A percentile compares a stretch with the other conserved stretches of the same genome.
Evolutionary conservation across 1,140 invertebrate species (phyloP).

Genomic region (Sminthurinus signatus): DNA sequence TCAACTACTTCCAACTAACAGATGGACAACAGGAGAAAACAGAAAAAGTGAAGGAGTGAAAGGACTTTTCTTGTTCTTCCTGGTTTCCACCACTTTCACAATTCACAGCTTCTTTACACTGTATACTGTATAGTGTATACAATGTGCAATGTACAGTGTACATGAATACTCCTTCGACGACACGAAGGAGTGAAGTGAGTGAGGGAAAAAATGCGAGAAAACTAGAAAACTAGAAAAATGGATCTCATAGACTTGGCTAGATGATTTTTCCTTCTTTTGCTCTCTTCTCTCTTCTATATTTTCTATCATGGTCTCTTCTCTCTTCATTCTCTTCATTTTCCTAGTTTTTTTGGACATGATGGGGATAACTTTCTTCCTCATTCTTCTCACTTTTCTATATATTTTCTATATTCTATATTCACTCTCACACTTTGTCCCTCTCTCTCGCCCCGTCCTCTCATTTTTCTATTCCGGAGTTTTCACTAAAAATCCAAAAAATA

Average conservation of each 20-base stretch:
- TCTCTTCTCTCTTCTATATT: neutral
- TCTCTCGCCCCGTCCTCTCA: no score
- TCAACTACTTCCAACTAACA: neutral
- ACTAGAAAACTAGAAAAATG: neutral
- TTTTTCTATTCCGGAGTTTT: no score
- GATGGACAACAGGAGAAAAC: neutral
- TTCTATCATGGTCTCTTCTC: neutral
- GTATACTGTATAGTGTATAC: neutral
- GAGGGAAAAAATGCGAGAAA: neutral
- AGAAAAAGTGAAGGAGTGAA: neutral
- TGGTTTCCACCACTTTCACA: neutral
- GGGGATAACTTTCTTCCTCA: neutral
- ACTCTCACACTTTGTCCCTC: no score
- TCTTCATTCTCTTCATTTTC: neutral
- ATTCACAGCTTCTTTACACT: neutral
- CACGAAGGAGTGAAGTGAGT: neutral
- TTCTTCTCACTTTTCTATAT: neutral
- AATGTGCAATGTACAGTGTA: no score
- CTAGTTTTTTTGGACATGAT: neutral
- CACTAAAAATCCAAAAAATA: neutral
- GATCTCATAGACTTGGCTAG: neutral
- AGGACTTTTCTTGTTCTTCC: neutral
- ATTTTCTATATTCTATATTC: neutral
- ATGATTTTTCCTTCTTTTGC: no score
- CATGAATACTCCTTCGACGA: neutral